These are phyloP conservation scores for Burhinus bistriatus DNA, from an alignment of 2,113 vertebrate genomes.

Conservation along the genomic window DNA sequence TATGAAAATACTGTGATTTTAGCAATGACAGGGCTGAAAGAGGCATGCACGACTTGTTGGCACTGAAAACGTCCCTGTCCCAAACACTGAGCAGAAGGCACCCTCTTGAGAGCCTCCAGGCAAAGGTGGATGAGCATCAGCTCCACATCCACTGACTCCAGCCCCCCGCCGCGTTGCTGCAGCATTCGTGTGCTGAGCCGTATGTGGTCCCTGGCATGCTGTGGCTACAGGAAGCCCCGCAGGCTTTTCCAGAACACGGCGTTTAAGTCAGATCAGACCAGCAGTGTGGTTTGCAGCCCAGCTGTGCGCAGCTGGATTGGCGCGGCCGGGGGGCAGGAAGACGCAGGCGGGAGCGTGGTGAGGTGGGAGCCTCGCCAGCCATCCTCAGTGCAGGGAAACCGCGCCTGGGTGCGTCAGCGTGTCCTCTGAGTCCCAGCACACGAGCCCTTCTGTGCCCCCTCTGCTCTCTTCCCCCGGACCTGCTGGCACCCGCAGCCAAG, in stretches of 20 bases:
- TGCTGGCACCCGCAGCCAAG: not conserved
- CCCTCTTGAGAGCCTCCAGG: not conserved
- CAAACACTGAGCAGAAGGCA: not conserved
- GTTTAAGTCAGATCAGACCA: constrained; percentile 3
- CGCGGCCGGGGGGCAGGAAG: not conserved
- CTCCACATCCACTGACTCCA: not conserved
- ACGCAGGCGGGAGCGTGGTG: not conserved
- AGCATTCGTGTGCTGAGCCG: not conserved
- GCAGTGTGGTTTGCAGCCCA: not conserved
- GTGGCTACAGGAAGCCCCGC: not conserved
- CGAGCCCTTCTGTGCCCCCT: not conserved
- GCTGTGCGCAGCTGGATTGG: not conserved
- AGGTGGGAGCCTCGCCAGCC: not conserved
- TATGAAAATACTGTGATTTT: not conserved
- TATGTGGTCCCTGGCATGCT: not conserved
- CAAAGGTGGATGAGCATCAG: not conserved
- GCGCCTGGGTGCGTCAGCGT: not conserved
- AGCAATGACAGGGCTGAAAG: not conserved
- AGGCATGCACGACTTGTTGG: not conserved
- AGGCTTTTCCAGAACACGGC: not conserved
- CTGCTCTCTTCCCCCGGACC: not conserved
- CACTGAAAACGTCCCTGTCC: not conserved
- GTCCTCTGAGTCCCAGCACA: not conserved
- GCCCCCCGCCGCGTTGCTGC: not conserved
- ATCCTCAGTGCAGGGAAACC: rapidly evolving